Percentiles rank a stretch among this genome's conserved stretches.
Evolutionary conservation across 2,113 vertebrate genomes (phyloP).

Genomic region (Tragelaphus imberbis): DNA sequence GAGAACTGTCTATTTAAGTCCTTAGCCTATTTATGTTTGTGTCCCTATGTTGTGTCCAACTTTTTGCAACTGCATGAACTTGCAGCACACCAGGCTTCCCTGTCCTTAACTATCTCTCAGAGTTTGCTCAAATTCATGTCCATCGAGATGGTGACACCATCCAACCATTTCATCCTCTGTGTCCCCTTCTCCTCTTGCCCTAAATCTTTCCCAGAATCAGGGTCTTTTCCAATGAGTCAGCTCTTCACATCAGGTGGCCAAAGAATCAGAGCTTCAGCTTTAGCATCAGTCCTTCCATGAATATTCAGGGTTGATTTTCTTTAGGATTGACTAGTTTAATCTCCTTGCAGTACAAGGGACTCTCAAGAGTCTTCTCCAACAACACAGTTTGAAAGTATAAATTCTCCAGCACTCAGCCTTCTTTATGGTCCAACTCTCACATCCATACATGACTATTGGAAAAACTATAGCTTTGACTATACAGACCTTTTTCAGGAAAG

Average conservation of each 20-base stretch:
- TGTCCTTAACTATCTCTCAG: background rate
- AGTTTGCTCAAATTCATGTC: background rate
- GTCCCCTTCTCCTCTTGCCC: background rate
- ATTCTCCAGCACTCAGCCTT: too few relatives aligned
- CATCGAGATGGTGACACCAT: background rate
- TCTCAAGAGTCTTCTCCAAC: background rate
- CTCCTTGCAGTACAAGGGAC: too few relatives aligned
- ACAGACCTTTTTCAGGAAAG: background rate
- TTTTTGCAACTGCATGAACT: background rate
- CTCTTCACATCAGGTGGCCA: background rate
- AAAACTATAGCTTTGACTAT: background rate
- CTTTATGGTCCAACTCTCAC: too few relatives aligned
- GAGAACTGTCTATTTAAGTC: background rate
- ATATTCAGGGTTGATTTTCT: background rate
- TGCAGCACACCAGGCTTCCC: background rate
- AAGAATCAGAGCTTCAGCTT: background rate
- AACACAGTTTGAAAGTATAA: too few relatives aligned
- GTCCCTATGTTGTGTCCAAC: fast-evolving
- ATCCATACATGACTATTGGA: background rate
- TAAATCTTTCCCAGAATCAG: background rate
- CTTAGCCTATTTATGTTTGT: background rate
- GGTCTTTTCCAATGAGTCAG: background rate
- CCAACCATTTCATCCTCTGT: background rate
- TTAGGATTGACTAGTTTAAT: background rate
- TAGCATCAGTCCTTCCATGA: background rate